These are phyloP conservation scores for Hylia prasina DNA, from an alignment of 2,113 vertebrate species.

Conservation along the genomic window DNA sequence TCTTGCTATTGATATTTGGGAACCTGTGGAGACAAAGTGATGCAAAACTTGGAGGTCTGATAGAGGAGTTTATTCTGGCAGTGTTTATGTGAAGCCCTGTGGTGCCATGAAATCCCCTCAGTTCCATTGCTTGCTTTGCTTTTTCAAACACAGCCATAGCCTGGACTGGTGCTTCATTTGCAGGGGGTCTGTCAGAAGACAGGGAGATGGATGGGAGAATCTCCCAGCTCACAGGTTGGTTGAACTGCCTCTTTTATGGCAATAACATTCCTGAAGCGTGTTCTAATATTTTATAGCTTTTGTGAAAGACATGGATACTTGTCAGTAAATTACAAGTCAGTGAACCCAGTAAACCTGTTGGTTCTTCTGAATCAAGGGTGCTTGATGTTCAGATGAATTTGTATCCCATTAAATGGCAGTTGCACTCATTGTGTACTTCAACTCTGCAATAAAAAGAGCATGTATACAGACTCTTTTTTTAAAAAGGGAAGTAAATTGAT, in stretches of 20 bases:
- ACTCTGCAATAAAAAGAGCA: background rate
- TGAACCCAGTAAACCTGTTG: background rate
- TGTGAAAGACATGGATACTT: background rate
- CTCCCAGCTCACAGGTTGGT: background rate
- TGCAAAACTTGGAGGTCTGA: background rate
- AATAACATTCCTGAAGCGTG: background rate
- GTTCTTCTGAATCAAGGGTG: background rate
- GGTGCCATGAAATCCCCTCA: background rate
- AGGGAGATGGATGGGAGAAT: background rate
- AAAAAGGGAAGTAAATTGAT: background rate
- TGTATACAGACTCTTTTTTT: background rate
- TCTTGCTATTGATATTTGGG: conserved; percentile 4
- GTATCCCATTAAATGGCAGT: background rate
- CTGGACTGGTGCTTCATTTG: background rate
- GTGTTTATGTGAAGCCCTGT: background rate
- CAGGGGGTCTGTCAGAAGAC: background rate
- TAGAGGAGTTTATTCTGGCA: background rate
- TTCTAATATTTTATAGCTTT: background rate
- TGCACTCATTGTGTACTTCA: background rate
- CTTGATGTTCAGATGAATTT: background rate
- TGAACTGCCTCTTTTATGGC: background rate
- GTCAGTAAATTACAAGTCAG: background rate
- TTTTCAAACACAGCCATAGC: background rate
- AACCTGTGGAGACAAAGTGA: conserved; percentile 19
- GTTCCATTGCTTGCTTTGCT: background rate